phyloP scores from a whole-genome alignment of 2,888 invertebrate genomes.

The Thyatira batis region DNA sequence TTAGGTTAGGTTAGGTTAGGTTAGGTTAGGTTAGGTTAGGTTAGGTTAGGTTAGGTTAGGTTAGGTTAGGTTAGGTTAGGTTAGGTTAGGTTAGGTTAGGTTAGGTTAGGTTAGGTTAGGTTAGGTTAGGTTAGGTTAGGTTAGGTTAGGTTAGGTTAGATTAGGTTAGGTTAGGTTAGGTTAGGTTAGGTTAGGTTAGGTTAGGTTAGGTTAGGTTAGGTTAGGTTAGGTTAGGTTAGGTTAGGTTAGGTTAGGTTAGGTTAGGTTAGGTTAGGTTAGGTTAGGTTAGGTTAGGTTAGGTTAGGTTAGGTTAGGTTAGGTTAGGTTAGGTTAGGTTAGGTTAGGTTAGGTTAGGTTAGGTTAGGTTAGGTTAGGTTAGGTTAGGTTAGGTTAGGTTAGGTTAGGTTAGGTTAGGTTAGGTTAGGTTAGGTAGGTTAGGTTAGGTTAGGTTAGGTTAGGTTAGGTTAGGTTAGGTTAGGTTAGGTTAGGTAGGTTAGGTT shows the following conservation, averaged over 20 bases:
- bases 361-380: conserved; percentile 12
- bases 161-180: conserved; percentile 9
- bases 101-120: conserved; percentile 9
- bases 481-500: conserved; percentile 11
- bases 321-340: conserved; percentile 9
- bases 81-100: conserved; percentile 9
- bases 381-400: conserved; percentile 13
- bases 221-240: conserved; percentile 8
- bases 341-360: conserved; percentile 10
- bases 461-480: conserved; percentile 6
- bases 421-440: conserved; percentile 11
- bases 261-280: conserved; percentile 7
- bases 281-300: conserved; percentile 9
- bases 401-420: conserved; percentile 11
- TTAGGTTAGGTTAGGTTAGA: conserved; percentile 9
- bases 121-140: conserved; percentile 9
- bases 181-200: conserved; percentile 9
- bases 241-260: conserved; percentile 9
- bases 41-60: conserved; percentile 1
- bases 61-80: conserved; percentile 8
- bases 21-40: conserved; percentile 4
- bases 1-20: conserved; percentile 5
- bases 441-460: conserved; percentile 10
- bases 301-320: conserved; percentile 8
- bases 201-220: conserved; percentile 9